These are phyloP conservation scores for Steinernema feltiae DNA, from an alignment of 1,140 invertebrate genomes.

Conservation along the genomic window DNA sequence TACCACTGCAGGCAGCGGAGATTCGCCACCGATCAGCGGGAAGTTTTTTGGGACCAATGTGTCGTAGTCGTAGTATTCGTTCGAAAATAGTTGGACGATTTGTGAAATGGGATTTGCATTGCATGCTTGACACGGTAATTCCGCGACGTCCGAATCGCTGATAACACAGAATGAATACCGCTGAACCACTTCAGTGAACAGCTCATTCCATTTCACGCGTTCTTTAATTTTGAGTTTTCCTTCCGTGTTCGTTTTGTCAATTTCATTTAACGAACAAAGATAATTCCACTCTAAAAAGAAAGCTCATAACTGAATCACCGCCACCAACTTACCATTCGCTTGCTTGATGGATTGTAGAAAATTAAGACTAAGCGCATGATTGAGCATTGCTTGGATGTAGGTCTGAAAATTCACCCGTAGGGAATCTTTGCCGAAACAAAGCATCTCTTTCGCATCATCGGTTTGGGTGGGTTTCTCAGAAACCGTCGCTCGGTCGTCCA, in stretches of 20 bases:
- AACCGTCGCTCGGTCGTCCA: neutral
- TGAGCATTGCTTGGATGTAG: conserved; percentile 20
- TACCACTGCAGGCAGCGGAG: conserved; percentile 23
- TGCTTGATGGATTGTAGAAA: conserved; percentile 32
- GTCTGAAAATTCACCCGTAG: conserved; percentile 18
- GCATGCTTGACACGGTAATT: conserved; percentile 14
- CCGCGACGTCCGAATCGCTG: neutral
- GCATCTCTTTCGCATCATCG: neutral
- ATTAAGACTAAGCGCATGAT: conserved; percentile 24
- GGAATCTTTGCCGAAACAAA: conserved; percentile 16
- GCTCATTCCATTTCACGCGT: conserved; percentile 15
- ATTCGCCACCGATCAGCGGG: conserved; percentile 12
- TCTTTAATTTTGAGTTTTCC: conserved; percentile 19
- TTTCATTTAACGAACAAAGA: conserved; percentile 28
- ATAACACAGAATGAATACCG: conserved; percentile 20
- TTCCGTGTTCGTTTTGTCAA: conserved; percentile 28
- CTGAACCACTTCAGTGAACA: conserved; percentile 23
- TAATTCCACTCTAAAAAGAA: conserved; percentile 35
- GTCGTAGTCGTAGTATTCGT: conserved; percentile 28
- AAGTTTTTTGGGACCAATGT: conserved; percentile 15
- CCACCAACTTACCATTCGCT: conserved; percentile 24
- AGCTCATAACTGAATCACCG: neutral
- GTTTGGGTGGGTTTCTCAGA: conserved; percentile 1
- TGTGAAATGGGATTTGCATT: neutral
- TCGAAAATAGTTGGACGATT: conserved; percentile 2